Conservation (phyloP, 2,888 invertebrate genomes). For the Stratiomys singularior region DNA sequence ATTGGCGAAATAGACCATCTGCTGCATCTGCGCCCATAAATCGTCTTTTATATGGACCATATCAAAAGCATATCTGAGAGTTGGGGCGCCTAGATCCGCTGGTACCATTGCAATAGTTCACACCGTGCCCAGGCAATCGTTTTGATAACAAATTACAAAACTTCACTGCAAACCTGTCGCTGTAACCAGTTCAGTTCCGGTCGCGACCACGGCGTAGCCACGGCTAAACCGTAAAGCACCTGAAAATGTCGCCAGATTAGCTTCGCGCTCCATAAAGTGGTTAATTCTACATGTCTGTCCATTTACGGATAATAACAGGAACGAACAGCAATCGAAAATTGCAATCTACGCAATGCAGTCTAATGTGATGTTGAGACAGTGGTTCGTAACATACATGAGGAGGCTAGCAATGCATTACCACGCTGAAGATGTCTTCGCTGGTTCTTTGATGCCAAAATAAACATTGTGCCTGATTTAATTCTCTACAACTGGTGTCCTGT, state of each 20-base stretch:
- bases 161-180: slow-evolving; percentile 40
- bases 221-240: slow-evolving; percentile 22
- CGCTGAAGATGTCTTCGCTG: too few relatives aligned
- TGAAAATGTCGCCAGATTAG: slow-evolving; percentile 41
- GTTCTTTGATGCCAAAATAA: too few relatives aligned
- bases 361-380: slow-evolving; percentile 5
- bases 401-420: too few relatives aligned
- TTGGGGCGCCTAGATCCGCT: neutral
- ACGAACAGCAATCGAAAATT: slow-evolving; percentile 26
- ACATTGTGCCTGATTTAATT: too few relatives aligned
- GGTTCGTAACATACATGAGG: neutral
- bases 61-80: neutral
- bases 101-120: slow-evolving; percentile 47
- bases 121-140: slow-evolving; percentile 45
- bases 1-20: neutral
- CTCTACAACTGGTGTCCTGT: too few relatives aligned
- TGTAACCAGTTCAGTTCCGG: slow-evolving; percentile 43
- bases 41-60: slow-evolving; percentile 18
- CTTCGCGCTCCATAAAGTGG: slow-evolving; percentile 34
- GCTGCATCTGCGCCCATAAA: slow-evolving; percentile 7
- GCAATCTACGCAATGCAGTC: slow-evolving; percentile 20
- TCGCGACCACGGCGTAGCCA: neutral
- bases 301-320: slow-evolving; percentile 31
- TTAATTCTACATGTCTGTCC: slow-evolving; percentile 32
- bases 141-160: slow-evolving; percentile 48